Base-by-base conservation (phyloP, 1,140 invertebrate genomes). In the Drosophila ohnishii region DNA sequence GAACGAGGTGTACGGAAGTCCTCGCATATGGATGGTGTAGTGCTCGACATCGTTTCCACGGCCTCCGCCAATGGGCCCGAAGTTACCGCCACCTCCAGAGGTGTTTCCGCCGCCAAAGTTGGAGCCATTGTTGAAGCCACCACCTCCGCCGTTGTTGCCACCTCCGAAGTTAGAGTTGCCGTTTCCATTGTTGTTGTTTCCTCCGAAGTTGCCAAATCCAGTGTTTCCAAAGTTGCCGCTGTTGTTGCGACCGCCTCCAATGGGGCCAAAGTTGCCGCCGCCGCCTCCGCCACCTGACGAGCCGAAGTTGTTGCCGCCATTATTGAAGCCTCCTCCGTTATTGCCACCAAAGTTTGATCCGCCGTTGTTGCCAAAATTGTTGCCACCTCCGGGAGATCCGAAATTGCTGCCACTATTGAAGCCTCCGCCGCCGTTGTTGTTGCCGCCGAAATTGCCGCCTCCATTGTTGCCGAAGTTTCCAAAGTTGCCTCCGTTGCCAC, bases 1-100 rank as follows among this genome's bases (percentile, higher is more conserved):
- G 13, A 87, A 91, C 5, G 89, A 90, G 57, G 81, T 87, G 37
- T 91, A 92, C 7, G 91, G 91, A 13, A 92, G 70, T 6, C 91
- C 91, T 4, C 91, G 79, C 86, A 92, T 88, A 35, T 91, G 89
- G 40, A 92, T 80, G 25, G 86, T 84, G 28, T 76, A 90, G 37
- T 90, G 78, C n/a, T 87, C 85, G 22, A 45, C 53, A 62, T 91
- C 90, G 47, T 75, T 71, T 14, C 78, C 65, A 11, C 84, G 70
- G 13, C 85, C 81, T 16, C 84, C 84, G 11, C 84, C 84, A 28
- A 88, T 80, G 14, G 85, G 76, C 4, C 85, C 81, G 22, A 88
- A 88, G 56, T 81, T 78, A 19, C 83, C 83, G 7, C 77, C 77
- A n/a, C 76, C 74, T 7, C 67, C 66, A n/a, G 55, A 30, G 6